These are phyloP conservation scores for Dusona sp. DNA, from an alignment of 2,888 invertebrate genomes.

Conservation along the genomic window DNA sequence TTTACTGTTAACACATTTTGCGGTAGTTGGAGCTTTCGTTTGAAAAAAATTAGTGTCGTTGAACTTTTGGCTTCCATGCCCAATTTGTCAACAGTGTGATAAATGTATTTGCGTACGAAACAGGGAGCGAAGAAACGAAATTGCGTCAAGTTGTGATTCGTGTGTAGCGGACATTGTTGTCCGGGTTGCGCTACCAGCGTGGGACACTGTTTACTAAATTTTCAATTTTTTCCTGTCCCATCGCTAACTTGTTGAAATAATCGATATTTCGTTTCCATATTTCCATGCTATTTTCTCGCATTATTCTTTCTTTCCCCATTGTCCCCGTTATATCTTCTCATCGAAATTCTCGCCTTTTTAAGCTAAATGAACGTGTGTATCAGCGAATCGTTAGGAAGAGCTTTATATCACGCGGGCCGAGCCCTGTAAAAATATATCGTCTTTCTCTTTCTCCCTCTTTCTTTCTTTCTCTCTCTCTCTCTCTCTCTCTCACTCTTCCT, in stretches of 20 bases:
- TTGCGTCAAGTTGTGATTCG: background rate
- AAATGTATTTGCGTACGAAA: background rate
- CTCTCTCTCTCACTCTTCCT: background rate
- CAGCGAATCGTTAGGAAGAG: constrained; percentile 83
- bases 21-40: too few species aligned
- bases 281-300: constrained; percentile 19
- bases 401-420: constrained; percentile 82
- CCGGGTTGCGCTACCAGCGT: constrained; percentile 75
- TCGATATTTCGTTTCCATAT: constrained; percentile 1
- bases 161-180: constrained; percentile 62
- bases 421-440: constrained; percentile 84
- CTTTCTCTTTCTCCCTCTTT: constrained; percentile 72
- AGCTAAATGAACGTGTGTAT: constrained; percentile 78
- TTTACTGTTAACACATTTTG: too few species aligned
- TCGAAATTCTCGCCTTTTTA: constrained; percentile 57
- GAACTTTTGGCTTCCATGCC: too few species aligned
- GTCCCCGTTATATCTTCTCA: constrained; percentile 14
- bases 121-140: constrained; percentile 30
- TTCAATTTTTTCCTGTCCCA: background rate
- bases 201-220: constrained; percentile 53
- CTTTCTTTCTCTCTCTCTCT: constrained; percentile 8
- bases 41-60: too few species aligned
- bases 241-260: background rate
- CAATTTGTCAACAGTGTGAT: background rate
- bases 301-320: constrained; percentile 35